A percentile compares a stretch with the other conserved stretches of the same genome.
Evolutionary conservation across 2,888 invertebrate genomes (phyloP).

Genomic region (Dromius quadrimaculatus): DNA sequence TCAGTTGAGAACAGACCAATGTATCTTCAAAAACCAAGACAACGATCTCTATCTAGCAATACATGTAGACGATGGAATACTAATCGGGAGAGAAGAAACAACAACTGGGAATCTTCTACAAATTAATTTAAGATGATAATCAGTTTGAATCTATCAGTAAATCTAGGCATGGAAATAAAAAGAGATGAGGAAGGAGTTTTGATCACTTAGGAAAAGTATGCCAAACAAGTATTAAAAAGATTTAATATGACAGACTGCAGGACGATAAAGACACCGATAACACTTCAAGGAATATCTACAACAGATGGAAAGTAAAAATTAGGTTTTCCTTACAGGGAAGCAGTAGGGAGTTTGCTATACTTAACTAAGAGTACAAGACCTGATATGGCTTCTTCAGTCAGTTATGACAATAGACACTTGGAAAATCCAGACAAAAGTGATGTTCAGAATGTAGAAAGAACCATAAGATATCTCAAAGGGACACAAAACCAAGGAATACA

Average conservation of each 20-base stretch:
- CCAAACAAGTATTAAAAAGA: background rate
- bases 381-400: no score
- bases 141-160: background rate
- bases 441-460: no score
- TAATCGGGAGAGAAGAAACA: background rate
- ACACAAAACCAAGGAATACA: no score
- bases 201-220: background rate
- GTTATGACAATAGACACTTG: no score
- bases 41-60: background rate
- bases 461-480: no score
- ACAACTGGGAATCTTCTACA: background rate
- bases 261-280: background rate
- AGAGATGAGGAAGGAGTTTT: background rate
- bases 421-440: no score
- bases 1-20: background rate
- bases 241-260: background rate
- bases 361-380: background rate
- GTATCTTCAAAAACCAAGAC: background rate
- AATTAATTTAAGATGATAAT: background rate
- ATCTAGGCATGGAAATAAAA: background rate
- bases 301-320: background rate
- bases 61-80: background rate
- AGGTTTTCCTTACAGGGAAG: conserved; percentile 6
- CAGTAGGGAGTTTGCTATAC: conserved; percentile 4
- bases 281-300: background rate